Evolutionary conservation across 1,140 invertebrate genomes (phyloP).

Genomic region (Dreissena rostriformis): DNA sequence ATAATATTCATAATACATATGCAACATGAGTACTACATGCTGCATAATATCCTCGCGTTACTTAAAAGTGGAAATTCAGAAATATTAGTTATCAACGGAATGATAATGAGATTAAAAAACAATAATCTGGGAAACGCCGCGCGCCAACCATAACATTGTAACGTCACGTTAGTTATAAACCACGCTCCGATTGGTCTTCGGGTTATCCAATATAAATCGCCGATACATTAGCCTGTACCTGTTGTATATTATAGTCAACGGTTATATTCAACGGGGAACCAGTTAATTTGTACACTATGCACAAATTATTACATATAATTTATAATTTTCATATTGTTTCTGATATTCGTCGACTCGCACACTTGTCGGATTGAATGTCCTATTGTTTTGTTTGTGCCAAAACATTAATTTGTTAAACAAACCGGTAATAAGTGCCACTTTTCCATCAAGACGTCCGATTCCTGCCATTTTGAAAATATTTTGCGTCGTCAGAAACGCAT

Average conservation of each 20-base stretch:
- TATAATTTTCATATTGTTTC: background rate
- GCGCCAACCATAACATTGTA: too few species aligned
- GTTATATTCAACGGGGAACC: conserved; percentile 13
- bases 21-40: too few species aligned
- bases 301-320: background rate
- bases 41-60: too few species aligned
- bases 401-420: conserved; percentile 6
- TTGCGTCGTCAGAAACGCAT: background rate
- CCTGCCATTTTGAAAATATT: conserved; percentile 21
- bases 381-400: conserved; percentile 11
- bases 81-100: too few species aligned
- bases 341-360: background rate
- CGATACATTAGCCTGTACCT: background rate
- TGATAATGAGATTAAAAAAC: too few species aligned
- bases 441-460: conserved; percentile 59
- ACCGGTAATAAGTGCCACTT: conserved; percentile 68
- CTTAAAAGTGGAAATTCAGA: too few species aligned
- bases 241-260: conserved; percentile 5
- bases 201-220: too few species aligned
- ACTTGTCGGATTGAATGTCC: background rate
- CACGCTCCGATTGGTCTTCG: too few species aligned
- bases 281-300: background rate
- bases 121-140: too few species aligned
- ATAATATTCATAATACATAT: too few species aligned
- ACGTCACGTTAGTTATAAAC: too few species aligned